Base-by-base conservation (phyloP, 1,140 invertebrate species). In the Bombus vancouverensis region DNA sequence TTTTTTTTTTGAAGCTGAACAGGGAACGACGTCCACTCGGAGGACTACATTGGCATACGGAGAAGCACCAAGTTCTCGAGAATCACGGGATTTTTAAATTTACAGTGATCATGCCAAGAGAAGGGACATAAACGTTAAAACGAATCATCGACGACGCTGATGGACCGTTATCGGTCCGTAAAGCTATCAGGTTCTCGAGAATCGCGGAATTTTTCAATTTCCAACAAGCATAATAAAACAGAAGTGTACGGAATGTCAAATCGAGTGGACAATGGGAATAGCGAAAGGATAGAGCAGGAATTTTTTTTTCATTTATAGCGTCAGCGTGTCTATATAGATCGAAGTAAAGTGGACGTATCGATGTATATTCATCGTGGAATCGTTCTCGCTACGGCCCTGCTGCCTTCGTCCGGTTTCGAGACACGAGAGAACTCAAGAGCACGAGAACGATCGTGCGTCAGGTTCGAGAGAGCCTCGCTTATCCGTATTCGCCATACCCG, bases 401-500 rank as follows among this genome's bases (percentile, higher is more conserved):
- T 72, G 66, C 18, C 71, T 86, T 89, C 78, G 37, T 86, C 71
- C 72, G 66, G 62, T 82, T 79, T 42, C 75, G 42, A 59, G 83
- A 62, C 75, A 57, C 34, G 47, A 47, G 74, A 71, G 22, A 44
- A 44, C 39, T 44, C 18, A 8, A 39, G 62, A 1, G 28, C 72
- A 57, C 34, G 59, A 47, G 74, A 42, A 28, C 65, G 80, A 53
- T 47, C 44, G 85, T 74, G 68, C 65, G 77, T 62, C 44, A 59
- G 79, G 74, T 83, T 72, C 76, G 76, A 86, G 76, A 86, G 76
- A 82, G 83, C 34, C 75, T 87, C 88, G 87, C 91, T 91, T 92
- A 88, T 93, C 90, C 91, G 90, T 91, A 83, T 91, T 88, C 83
- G 89, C 80, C 88, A 89, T 92, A 91, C 88, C 90, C 86, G 90